Evolutionary conservation across 1,140 invertebrate genomes (phyloP), one percentile per base, ranked within the genome.

Genomic region (Micrasema longulum): DNA sequence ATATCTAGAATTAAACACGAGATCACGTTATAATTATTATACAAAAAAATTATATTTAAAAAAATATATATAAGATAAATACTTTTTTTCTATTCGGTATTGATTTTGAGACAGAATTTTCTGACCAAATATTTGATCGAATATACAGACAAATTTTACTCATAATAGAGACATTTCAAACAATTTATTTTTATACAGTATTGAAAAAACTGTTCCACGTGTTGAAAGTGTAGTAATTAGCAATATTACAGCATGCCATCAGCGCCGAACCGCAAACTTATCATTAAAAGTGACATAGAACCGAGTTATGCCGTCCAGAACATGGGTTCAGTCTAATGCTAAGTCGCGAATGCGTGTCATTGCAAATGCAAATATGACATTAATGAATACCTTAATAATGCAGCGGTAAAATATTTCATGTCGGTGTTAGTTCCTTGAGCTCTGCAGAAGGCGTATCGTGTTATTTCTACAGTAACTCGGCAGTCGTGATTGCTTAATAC

Each of bases 331-430:
- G 26, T 22, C 62, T 2, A 47, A 26, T 23, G 41, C 26, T 7
- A 31, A 31, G 26, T 7, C 62, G 62, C 41, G 47, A 64, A 66
- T 66, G 48, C 43, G 48, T 53, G 43, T 66, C 47, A 53, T 66
- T 52, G 16, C 16, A n/a, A 66, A 66, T 66, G 64, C 64, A 66
- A 66, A 66, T 66, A 38, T 52, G 64, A 66, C 64, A 52, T 47
- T 52, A 66, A 66, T 66, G 64, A 66, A 53, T 52, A 31, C 45
- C 50, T 38, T 66, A 66, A 66, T 66, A 66, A 66, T 66, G 64
- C 64, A 53, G 64, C 47, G 64, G 48, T 23, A 52, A 63, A 52
- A 52, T 22, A 31, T n/a, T 50, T 52, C 31, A 53, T 5, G 23
- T 18, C n/a, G 35, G 64, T 47, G 64, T 66, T 64, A 53, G 48